Percentiles rank a stretch among this genome's conserved stretches.
Conservation (phyloP, 2,797 vertebrate species). For the Otolemur crassicaudatus region DNA sequence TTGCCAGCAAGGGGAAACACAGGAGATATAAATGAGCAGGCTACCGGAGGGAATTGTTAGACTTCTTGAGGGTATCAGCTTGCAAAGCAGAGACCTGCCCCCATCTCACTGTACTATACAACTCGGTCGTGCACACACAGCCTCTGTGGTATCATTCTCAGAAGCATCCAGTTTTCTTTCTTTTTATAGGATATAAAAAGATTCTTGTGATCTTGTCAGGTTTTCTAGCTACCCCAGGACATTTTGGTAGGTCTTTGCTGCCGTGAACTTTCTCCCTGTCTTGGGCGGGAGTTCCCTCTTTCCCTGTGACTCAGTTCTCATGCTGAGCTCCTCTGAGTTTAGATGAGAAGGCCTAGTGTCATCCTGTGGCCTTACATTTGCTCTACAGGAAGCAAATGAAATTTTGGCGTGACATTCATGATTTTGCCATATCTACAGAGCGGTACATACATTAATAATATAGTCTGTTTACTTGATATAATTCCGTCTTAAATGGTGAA, state of each 20-base stretch:
- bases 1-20: conserved; percentile 65
- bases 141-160: neutral
- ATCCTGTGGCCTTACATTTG: neutral
- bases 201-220: neutral
- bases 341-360: neutral
- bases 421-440: neutral
- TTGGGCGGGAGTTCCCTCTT: neutral
- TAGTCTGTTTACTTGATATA: neutral
- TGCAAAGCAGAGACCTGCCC: conserved; percentile 42
- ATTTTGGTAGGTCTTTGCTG: neutral
- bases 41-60: conserved; percentile 1
- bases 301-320: neutral
- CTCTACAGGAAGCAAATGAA: neutral
- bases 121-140: neutral
- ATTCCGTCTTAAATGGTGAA: neutral
- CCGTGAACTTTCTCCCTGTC: neutral
- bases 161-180: neutral
- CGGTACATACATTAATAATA: neutral
- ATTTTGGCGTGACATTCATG: neutral
- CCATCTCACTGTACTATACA: neutral
- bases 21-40: conserved; percentile 57
- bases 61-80: conserved; percentile 22
- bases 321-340: neutral
- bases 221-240: neutral
- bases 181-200: neutral